Conservation (phyloP, 2,888 invertebrate species). For the Neoitamus cyanurus region DNA sequence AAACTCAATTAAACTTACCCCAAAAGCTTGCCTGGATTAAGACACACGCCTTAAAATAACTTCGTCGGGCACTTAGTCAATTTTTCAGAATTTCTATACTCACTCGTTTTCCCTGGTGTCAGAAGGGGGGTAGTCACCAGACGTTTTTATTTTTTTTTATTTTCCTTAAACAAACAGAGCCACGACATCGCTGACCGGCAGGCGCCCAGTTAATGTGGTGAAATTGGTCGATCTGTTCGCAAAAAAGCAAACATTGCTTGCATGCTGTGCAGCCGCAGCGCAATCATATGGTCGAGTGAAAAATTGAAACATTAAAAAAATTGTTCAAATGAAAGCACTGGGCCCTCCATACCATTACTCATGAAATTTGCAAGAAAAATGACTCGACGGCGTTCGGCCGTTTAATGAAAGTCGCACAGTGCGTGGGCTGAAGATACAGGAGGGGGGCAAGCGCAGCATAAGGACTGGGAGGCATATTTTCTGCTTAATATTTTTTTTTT, state of each 20-base stretch:
- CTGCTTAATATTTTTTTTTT: neutral
- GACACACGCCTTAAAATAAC: neutral
- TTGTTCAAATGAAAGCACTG: neutral
- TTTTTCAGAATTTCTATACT: neutral
- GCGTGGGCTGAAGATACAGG: neutral
- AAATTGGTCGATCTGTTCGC: neutral
- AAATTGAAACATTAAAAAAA: neutral
- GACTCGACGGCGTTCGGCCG: neutral
- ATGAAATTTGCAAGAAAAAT: neutral
- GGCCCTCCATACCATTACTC: constrained; percentile 3
- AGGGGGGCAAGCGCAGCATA: neutral
- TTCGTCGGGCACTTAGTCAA: neutral
- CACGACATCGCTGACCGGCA: neutral
- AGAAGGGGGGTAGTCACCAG: neutral
- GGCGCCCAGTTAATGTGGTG: neutral
- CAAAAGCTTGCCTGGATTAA: neutral
- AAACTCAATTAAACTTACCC: constrained; percentile 12
- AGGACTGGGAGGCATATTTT: neutral
- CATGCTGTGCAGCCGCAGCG: neutral
- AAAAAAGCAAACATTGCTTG: neutral
- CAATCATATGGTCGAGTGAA: neutral
- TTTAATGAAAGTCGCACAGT: neutral
- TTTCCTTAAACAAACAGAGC: neutral
- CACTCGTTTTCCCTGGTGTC: neutral
- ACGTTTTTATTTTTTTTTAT: neutral